phyloP scores from a whole-genome alignment of 2,888 invertebrate genomes.

The Drosophila mimetica region DNA sequence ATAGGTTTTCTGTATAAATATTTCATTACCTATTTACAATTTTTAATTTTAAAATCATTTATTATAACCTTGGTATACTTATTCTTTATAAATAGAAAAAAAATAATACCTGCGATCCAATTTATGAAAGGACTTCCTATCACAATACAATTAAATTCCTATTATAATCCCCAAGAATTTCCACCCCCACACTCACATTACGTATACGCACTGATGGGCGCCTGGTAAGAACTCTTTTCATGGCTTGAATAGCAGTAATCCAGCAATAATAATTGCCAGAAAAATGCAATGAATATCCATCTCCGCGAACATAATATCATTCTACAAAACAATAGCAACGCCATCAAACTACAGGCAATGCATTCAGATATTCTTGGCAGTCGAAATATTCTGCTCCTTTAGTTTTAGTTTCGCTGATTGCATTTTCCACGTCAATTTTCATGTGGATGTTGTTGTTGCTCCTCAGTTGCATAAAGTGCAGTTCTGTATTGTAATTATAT shows the following conservation, averaged over 20 bases:
- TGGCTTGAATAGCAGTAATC: neutral
- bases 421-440: constrained; percentile 38
- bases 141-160: neutral
- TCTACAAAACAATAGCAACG: constrained; percentile 34
- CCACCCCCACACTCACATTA: constrained; percentile 7
- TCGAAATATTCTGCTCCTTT: constrained; percentile 23
- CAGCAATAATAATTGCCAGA: constrained; percentile 33
- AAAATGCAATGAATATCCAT: constrained; percentile 15
- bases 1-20: no score
- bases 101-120: neutral
- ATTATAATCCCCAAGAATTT: neutral
- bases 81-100: neutral
- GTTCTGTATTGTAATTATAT: constrained; percentile 50
- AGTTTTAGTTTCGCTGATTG: constrained; percentile 55
- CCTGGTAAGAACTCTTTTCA: neutral
- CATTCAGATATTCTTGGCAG: constrained; percentile 23
- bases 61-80: no score
- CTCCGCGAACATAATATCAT: neutral
- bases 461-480: constrained; percentile 57
- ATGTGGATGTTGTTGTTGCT: constrained; percentile 30
- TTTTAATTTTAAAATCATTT: no score
- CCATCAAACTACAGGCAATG: constrained; percentile 42
- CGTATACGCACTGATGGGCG: constrained; percentile 40
- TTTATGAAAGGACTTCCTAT: neutral
- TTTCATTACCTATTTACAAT: no score